A percentile compares a stretch with the other conserved stretches of the same genome.
phyloP scores from a whole-genome alignment of 2,797 vertebrate genomes.

The Zenarchopterus dispar region DNA sequence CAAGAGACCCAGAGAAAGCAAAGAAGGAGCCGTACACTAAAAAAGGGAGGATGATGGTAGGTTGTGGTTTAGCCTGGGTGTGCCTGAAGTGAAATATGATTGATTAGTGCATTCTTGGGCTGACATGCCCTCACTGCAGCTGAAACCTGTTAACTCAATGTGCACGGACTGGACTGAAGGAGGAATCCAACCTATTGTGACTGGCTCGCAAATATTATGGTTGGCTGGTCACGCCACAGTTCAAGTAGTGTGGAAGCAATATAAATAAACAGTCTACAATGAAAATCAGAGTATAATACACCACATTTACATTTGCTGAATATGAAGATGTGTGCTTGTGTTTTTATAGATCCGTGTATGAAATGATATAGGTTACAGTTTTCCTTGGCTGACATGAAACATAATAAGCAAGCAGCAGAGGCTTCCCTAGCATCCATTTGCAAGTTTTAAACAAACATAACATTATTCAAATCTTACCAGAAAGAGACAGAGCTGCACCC shows the following conservation, averaged over 20 bases:
- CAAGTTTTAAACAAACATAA: conserved; percentile 66
- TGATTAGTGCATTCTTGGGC: conserved; percentile 76
- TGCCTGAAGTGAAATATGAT: conserved; percentile 80
- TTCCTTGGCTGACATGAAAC: conserved; percentile 50
- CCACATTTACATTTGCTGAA: conserved; percentile 45
- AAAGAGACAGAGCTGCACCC: conserved; percentile 38
- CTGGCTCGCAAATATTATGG: conserved; percentile 75
- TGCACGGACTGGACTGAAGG: conserved; percentile 55
- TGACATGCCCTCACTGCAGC: conserved; percentile 73
- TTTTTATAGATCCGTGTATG: conserved; percentile 32
- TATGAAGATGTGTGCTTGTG: conserved; percentile 29
- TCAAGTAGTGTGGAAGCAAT: conserved; percentile 45
- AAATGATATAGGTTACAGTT: conserved; percentile 38
- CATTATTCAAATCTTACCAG: conserved; percentile 50
- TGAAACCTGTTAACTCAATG: conserved; percentile 79
- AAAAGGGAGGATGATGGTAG: conserved; percentile 52
- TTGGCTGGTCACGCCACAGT: conserved; percentile 55
- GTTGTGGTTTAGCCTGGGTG: conserved; percentile 64
- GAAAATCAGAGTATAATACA: conserved; percentile 39
- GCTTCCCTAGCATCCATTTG: conserved; percentile 62
- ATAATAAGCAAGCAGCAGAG: conserved; percentile 66
- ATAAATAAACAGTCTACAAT: conserved; percentile 51
- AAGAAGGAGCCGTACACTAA: conserved; percentile 48
- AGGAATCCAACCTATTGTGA: conserved; percentile 74
- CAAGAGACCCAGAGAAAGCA: conserved; percentile 62